A percentile compares a stretch with the other conserved stretches of the same genome.
Conservation (phyloP, 2,888 invertebrate genomes). For the Scaptomyza cyrtandrae region DNA sequence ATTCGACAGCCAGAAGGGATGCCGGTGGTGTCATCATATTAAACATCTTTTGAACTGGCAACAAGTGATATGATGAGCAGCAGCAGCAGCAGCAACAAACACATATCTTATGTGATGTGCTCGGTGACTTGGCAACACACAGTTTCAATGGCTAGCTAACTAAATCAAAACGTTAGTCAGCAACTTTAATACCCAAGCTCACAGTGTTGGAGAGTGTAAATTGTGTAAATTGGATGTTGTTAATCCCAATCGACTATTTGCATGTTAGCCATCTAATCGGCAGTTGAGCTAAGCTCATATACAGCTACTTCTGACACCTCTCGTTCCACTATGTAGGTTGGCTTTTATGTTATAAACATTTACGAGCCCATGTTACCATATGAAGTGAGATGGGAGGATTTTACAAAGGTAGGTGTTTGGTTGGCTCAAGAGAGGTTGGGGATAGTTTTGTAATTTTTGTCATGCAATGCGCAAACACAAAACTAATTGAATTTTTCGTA, state of each 20-base stretch:
- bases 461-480: constrained; percentile 80
- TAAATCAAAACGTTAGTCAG: constrained; percentile 1
- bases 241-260: constrained; percentile 26
- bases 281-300: constrained; percentile 18
- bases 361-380: constrained; percentile 30
- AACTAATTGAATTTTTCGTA: constrained; percentile 74
- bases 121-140: constrained; percentile 8
- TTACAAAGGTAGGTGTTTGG: neutral
- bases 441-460: constrained; percentile 59
- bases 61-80: constrained; percentile 28
- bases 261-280: constrained; percentile 37
- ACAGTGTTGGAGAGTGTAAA: constrained; percentile 1
- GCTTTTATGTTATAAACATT: constrained; percentile 48
- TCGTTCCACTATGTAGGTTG: constrained; percentile 1
- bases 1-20: neutral
- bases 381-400: neutral
- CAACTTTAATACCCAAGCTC: neutral
- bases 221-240: constrained; percentile 4
- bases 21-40: constrained; percentile 13
- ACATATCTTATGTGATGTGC: neutral
- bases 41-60: constrained; percentile 6
- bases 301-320: constrained; percentile 23
- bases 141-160: constrained; percentile 2
- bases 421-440: neutral
- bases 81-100: neutral